Percentiles rank a stretch among this genome's conserved stretches.
These are phyloP conservation scores for Micromys minutus DNA, from an alignment of 2,113 vertebrate species.

Conservation along the genomic window DNA sequence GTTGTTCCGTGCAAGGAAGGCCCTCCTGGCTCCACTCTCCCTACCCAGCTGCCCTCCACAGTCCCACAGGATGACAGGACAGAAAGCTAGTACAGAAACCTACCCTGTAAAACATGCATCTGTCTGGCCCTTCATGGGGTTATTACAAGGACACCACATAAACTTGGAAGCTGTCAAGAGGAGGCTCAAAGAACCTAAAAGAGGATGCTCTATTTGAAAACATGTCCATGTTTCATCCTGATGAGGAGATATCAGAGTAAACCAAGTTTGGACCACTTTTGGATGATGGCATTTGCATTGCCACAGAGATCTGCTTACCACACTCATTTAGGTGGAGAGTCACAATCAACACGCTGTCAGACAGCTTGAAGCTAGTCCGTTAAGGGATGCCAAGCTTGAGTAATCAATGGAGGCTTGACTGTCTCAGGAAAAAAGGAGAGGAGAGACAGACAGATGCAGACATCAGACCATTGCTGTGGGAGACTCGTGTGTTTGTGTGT, in stretches of 20 bases:
- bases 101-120: neutral
- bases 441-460: neutral
- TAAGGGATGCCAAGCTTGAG: constrained; percentile 49
- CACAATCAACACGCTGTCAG: constrained; percentile 61
- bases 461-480: neutral
- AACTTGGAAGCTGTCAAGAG: constrained; percentile 30
- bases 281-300: constrained; percentile 15
- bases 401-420: constrained; percentile 50
- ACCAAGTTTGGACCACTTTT: constrained; percentile 38
- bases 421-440: neutral
- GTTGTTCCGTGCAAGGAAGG: neutral
- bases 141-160: neutral
- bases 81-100: neutral
- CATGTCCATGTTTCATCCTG: neutral
- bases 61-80: neutral
- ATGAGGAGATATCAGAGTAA: constrained; percentile 35
- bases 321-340: constrained; percentile 48
- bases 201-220: constrained; percentile 52
- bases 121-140: neutral
- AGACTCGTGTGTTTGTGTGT: too few species aligned
- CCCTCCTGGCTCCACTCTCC: neutral
- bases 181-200: neutral
- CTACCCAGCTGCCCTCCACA: neutral
- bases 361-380: constrained; percentile 56
- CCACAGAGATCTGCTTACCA: constrained; percentile 50